These are phyloP conservation scores for Hirudinaria manillensis DNA, from an alignment of 2,888 invertebrate species.

Conservation along the genomic window DNA sequence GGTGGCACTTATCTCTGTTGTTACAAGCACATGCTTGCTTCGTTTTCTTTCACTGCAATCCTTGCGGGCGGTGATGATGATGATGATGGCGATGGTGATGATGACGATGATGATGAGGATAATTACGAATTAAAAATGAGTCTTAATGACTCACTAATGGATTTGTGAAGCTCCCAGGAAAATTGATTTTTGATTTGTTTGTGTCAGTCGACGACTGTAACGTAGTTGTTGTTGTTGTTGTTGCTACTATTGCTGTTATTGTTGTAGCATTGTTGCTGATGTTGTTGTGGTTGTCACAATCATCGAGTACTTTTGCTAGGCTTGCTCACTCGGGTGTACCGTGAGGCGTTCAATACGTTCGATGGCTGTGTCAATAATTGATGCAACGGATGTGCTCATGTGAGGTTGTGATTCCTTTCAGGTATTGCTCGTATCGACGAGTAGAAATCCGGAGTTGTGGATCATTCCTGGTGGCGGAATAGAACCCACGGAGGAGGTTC, in stretches of 20 bases:
- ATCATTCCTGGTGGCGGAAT: conserved; percentile 95
- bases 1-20: too few relatives aligned
- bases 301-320: background rate
- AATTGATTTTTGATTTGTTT: background rate
- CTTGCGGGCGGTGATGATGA: background rate
- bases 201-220: background rate
- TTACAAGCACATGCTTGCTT: too few relatives aligned
- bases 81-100: background rate
- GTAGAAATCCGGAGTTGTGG: conserved; percentile 83
- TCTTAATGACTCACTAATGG: background rate
- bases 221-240: background rate
- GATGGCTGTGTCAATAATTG: too few relatives aligned
- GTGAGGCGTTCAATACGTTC: background rate
- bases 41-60: too few relatives aligned
- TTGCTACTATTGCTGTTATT: background rate
- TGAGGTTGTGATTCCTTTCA: conserved; percentile 50
- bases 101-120: conserved; percentile 1
- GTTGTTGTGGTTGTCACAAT: background rate
- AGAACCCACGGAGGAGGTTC: conserved; percentile 80
- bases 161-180: background rate
- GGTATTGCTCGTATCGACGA: conserved; percentile 88
- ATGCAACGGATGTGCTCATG: too few relatives aligned
- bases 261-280: background rate
- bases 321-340: background rate
- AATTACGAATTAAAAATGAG: background rate